Base-by-base conservation (phyloP, 1,140 invertebrate species). In the Schlechtendalia chinensis region DNA sequence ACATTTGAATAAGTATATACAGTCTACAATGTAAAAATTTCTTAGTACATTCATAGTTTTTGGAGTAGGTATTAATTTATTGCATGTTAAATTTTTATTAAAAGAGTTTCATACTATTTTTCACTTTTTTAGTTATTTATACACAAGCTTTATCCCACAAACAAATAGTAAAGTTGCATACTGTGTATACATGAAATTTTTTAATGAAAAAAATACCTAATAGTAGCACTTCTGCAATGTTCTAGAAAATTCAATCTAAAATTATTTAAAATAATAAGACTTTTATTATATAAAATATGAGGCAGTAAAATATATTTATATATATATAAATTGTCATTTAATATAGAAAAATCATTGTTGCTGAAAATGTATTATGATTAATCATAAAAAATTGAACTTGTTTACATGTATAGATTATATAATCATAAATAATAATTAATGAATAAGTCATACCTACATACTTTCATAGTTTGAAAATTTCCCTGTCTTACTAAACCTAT, bases 181-280 rank as follows among this genome's bases (percentile, higher is more conserved):
- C 45, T 69, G 39, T 22, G 32, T 39, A 39, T 39, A 39, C 8
- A 47, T 69, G 39, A 45, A 69, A 69, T 24, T 69, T 67, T 50
- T 50, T 39, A 69, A 69, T 69, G 67, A 69, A 69, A 27, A 27
- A 19, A 50, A 11, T 69, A 69, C 22, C 22, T 39, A 69, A 50
- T 24, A 24, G 39, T 69, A 14, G 50, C 67, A 69, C 45, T 69
- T 69, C 22, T 69, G 67, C 22, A 27, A 69, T 50, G 14, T 69
- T 69, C 67, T 69, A 69, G 24, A 69, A 69, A 47, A 22, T 6
- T 19, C 12, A 67, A 67, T 67, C 19, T 39, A 67, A 47, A 67
- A 67, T 67, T 39, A 67, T 69, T 69, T 69, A 17, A 19, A 54
- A 50, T n/a, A n/a, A n/a, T n/a, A n/a, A n/a, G n/a, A n/a, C n/a